phyloP scores from a whole-genome alignment of 2,888 invertebrate species.

The Lithophane leautieri region DNA sequence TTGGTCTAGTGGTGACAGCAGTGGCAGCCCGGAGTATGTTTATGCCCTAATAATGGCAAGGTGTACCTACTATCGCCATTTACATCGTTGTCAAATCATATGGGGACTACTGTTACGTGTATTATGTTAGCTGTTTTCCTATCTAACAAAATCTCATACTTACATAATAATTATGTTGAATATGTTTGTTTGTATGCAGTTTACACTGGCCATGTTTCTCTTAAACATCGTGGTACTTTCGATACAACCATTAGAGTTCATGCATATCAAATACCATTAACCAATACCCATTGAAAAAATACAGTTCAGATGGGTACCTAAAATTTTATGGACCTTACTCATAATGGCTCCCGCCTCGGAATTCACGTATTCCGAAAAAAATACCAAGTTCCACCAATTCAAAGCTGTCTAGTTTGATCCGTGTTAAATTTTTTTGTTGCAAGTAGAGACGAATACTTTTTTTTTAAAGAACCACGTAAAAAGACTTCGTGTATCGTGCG shows the following conservation, averaged over 20 bases:
- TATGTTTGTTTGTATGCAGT: neutral
- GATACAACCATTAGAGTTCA: slow-evolving; percentile 27
- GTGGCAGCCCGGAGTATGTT: too few species aligned
- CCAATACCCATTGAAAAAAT: slow-evolving; percentile 7
- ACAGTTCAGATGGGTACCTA: slow-evolving; percentile 25
- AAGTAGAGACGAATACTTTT: slow-evolving; percentile 52
- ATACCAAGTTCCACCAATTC: slow-evolving; percentile 36
- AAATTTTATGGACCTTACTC: slow-evolving; percentile 33
- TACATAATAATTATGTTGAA: neutral
- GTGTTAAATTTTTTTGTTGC: slow-evolving; percentile 52
- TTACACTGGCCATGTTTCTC: neutral
- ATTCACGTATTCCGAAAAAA: slow-evolving; percentile 46
- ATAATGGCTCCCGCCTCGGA: slow-evolving; percentile 15
- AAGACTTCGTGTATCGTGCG: slow-evolving; percentile 83
- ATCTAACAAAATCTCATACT: neutral
- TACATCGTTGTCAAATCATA: too few species aligned
- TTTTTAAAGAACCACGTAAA: slow-evolving; percentile 73
- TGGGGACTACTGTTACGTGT: too few species aligned
- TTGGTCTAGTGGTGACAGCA: too few species aligned
- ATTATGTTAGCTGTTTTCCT: neutral
- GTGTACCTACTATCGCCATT: too few species aligned
- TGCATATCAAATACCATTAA: slow-evolving; percentile 23
- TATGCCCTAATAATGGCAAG: too few species aligned
- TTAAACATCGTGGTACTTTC: slow-evolving; percentile 7
- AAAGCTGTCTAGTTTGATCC: slow-evolving; percentile 48